Conservation (phyloP, 2,797 vertebrate genomes). For the Leucoraja ocellata region DNA sequence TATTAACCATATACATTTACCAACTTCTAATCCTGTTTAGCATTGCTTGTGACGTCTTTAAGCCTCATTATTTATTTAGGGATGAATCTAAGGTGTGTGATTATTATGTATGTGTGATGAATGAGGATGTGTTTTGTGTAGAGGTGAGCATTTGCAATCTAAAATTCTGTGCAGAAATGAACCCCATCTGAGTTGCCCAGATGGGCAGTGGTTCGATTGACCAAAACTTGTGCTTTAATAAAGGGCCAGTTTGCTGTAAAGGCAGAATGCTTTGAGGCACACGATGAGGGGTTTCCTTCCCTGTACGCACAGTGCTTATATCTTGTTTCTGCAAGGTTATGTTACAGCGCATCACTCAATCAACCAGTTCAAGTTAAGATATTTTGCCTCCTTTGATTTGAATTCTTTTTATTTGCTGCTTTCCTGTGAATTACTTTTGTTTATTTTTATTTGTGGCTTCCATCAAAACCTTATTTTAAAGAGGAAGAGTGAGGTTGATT, state of each 20-base stretch:
- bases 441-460: neutral
- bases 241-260: no score
- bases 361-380: neutral
- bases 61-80: slow-evolving; percentile 25
- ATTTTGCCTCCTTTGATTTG: neutral
- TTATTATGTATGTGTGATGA: neutral
- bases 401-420: neutral
- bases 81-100: neutral
- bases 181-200: neutral
- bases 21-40: neutral
- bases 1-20: neutral
- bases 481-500: neutral
- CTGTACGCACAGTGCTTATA: neutral
- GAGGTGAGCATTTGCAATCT: neutral
- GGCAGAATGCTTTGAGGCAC: neutral
- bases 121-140: neutral
- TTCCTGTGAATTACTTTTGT: neutral
- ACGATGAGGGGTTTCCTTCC: neutral
- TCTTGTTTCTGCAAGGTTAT: neutral
- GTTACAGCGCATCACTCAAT: neutral
- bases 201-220: no score
- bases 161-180: neutral
- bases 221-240: neutral
- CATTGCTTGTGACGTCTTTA: neutral
- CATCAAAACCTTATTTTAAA: neutral